phyloP scores from a whole-genome alignment of 2,888 invertebrate species.

The Chirona hameri region DNA sequence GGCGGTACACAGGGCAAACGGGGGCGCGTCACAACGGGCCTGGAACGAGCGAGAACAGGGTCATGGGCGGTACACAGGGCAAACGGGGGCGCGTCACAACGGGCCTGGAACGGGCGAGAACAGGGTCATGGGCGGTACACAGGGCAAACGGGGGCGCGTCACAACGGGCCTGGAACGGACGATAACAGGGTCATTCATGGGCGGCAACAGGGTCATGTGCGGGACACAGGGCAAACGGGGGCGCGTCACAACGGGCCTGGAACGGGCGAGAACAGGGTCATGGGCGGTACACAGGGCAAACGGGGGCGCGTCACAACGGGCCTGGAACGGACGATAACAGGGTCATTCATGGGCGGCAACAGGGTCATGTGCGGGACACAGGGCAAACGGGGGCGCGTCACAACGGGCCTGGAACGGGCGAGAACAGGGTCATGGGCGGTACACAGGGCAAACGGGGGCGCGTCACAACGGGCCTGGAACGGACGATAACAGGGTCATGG shows the following conservation, averaged over 20 bases:
- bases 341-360: no score
- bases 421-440: no score
- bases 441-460: constrained; percentile 57
- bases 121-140: no score
- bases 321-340: constrained; percentile 49
- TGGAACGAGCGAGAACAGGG: no score
- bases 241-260: constrained; percentile 82
- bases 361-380: no score
- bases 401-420: constrained; percentile 67
- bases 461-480: constrained; percentile 75
- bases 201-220: no score
- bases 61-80: no score
- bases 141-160: constrained; percentile 74
- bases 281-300: no score
- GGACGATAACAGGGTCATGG: no score
- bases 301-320: constrained; percentile 87
- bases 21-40: constrained; percentile 88
- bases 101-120: constrained; percentile 60
- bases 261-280: no score
- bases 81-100: constrained; percentile 90
- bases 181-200: no score
- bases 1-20: no score
- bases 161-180: constrained; percentile 64
- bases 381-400: constrained; percentile 76
- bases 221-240: constrained; percentile 46